phyloP scores from a whole-genome alignment of 1,140 invertebrate species.

The Dolichoris vasculosae region DNA sequence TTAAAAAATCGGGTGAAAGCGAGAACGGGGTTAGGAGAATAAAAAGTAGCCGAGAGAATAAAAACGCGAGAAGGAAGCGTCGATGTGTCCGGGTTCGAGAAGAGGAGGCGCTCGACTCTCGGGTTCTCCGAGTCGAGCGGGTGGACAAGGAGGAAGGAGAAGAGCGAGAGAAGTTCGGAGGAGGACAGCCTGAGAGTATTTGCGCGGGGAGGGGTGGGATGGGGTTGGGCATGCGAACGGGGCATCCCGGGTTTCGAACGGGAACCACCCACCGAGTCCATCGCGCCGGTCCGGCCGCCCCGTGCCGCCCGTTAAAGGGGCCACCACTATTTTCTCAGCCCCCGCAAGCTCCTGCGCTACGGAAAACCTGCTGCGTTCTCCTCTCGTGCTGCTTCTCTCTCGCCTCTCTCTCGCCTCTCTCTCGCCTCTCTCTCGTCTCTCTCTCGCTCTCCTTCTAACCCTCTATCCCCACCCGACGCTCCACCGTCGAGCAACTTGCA shows the following conservation, averaged over 20 bases:
- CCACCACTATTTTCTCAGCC: constrained; percentile 65
- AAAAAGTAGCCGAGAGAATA: not conserved
- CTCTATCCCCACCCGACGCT: constrained; percentile 20
- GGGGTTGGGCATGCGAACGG: constrained; percentile 63
- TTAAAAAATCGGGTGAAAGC: not conserved
- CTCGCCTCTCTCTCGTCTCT: not conserved
- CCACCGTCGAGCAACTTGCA: constrained; percentile 49
- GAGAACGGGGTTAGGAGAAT: not conserved
- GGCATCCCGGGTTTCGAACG: constrained; percentile 71
- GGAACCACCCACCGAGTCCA: constrained; percentile 74
- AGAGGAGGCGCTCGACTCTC: constrained; percentile 39
- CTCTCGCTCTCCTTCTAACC: not conserved
- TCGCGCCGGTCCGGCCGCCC: constrained; percentile 73
- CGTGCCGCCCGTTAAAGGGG: constrained; percentile 52
- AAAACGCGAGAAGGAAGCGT: not conserved
- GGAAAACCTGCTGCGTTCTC: constrained; percentile 39
- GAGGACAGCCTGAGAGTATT: constrained; percentile 37
- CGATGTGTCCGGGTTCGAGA: constrained; percentile 41
- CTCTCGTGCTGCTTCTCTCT: not conserved
- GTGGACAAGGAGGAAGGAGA: constrained; percentile 48
- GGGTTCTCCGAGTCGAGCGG: constrained; percentile 48
- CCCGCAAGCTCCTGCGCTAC: constrained; percentile 8
- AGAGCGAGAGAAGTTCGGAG: constrained; percentile 40
- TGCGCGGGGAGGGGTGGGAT: constrained; percentile 52
- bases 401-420: constrained; percentile 42